Evolutionary conservation across 2,113 vertebrate species (phyloP).

Genomic region (Sitta europaea): DNA sequence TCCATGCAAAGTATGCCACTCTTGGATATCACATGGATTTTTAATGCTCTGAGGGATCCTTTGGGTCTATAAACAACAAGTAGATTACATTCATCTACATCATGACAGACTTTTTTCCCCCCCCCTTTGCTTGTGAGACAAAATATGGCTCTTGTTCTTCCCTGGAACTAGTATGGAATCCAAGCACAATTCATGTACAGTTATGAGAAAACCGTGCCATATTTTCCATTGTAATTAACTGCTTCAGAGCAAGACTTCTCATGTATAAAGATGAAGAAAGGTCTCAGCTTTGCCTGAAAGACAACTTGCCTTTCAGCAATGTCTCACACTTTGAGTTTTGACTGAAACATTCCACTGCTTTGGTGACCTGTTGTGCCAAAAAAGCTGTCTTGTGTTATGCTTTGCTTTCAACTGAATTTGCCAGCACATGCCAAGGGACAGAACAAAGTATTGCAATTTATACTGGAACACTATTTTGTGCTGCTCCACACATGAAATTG

Average conservation of each 20-base stretch:
- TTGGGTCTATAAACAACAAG: constrained; percentile 35
- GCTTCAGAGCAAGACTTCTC: constrained; percentile 24
- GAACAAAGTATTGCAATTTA: neutral
- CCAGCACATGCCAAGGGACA: neutral
- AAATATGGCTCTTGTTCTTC: constrained; percentile 1
- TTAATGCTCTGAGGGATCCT: constrained; percentile 26
- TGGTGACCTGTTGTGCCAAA: constrained; percentile 49
- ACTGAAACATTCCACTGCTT: constrained; percentile 21
- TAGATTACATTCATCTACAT: constrained; percentile 20
- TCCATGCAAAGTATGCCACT: neutral
- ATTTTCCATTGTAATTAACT: constrained; percentile 43
- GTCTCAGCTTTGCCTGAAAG: constrained; percentile 42
- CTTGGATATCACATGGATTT: constrained; percentile 36
- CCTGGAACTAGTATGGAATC: neutral
- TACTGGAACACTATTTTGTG: neutral
- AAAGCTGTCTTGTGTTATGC: neutral
- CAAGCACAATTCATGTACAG: neutral
- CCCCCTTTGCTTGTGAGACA: neutral
- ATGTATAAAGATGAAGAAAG: constrained; percentile 57
- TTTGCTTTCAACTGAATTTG: neutral
- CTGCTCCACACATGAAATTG: constrained; percentile 7
- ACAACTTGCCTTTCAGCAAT: constrained; percentile 28
- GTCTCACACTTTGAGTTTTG: constrained; percentile 36
- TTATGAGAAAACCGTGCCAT: neutral
- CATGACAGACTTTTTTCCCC: neutral